Evolutionary conservation across 92 coral and sea anemone genomes (phyloP).

Genomic region (Scolanthus callimorphus): DNA sequence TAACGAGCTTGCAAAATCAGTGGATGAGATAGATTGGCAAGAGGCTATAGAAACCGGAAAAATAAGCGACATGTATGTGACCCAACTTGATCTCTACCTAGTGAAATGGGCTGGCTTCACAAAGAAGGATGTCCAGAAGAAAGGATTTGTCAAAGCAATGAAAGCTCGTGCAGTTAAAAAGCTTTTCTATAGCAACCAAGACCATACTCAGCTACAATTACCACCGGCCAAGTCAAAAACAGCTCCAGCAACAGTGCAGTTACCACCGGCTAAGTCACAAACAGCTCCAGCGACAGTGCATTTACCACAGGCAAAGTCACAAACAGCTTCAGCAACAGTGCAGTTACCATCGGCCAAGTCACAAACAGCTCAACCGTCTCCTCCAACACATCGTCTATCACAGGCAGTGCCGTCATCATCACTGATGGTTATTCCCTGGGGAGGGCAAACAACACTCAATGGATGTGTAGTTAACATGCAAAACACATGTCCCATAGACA

Average conservation of each 20-base stretch:
- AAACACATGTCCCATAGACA: conserved; percentile 40
- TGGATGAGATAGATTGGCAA: conserved; percentile 24
- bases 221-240: too few species aligned
- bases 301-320: too few species aligned
- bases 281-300: too few species aligned
- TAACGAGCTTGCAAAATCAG: conserved; percentile 22
- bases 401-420: background rate
- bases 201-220: conserved; percentile 9
- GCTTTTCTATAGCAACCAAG: conserved; percentile 26
- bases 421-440: conserved; percentile 31
- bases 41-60: conserved; percentile 12
- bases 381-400: too few species aligned
- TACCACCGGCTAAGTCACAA: too few species aligned
- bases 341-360: too few species aligned
- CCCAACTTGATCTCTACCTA: conserved; percentile 28
- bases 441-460: conserved; percentile 11
- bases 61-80: conserved; percentile 11
- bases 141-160: conserved; percentile 30
- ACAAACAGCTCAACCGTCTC: background rate
- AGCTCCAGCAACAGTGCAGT: too few species aligned
- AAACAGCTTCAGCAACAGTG: too few species aligned
- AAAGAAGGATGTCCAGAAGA: conserved; percentile 8
- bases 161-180: conserved; percentile 23
- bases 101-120: conserved; percentile 10
- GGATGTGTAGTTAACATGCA: conserved; percentile 1